Conservation (phyloP, 2,888 invertebrate species). For the Clistopyga incitator region DNA sequence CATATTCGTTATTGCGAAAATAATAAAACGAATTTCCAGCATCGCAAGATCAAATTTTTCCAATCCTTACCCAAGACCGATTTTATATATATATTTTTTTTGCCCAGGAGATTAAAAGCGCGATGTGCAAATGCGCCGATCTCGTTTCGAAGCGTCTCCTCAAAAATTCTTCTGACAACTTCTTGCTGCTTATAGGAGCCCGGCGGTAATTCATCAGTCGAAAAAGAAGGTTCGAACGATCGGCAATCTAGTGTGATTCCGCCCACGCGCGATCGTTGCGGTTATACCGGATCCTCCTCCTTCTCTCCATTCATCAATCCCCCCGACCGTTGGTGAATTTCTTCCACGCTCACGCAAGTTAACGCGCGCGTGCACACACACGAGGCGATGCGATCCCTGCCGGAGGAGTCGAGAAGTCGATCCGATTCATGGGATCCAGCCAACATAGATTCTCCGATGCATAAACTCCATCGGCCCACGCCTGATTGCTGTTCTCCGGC, state of each 20-base stretch:
- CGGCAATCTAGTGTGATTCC: conserved; percentile 26
- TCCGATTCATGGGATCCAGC: conserved; percentile 63
- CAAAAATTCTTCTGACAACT: background rate
- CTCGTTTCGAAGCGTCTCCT: background rate
- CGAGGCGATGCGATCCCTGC: conserved; percentile 23
- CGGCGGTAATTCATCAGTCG: background rate
- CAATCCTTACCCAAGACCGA: no score
- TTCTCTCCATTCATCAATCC: conserved; percentile 68
- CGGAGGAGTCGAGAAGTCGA: conserved; percentile 32
- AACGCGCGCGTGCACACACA: background rate
- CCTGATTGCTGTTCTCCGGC: conserved; percentile 54
- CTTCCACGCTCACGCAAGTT: conserved; percentile 37
- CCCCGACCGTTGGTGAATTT: conserved; percentile 14
- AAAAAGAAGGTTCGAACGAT: background rate
- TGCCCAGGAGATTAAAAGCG: no score
- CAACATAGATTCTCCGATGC: conserved; percentile 56
- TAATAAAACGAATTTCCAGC: no score
- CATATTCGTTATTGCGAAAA: no score
- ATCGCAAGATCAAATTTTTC: no score
- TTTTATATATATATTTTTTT: no score
- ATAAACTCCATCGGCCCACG: conserved; percentile 64
- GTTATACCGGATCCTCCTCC: conserved; percentile 52
- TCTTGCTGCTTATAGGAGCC: background rate
- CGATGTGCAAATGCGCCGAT: background rate
- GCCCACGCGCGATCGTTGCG: conserved; percentile 27